phyloP scores from a whole-genome alignment of 2,113 vertebrate genomes.

The Lampris megalopsis region DNA sequence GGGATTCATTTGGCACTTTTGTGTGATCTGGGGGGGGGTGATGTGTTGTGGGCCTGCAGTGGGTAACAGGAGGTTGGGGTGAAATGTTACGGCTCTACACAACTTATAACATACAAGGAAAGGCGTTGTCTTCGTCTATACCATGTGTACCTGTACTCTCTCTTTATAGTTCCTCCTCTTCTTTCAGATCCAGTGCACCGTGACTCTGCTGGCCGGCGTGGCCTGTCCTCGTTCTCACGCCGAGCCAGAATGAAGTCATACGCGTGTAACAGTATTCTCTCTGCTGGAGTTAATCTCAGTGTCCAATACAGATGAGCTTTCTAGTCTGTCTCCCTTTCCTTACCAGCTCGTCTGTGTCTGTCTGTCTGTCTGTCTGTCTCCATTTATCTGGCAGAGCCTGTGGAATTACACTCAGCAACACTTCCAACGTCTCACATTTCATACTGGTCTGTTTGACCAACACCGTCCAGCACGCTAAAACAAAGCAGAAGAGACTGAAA shows the following conservation, averaged over 20 bases:
- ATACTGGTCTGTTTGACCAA: too few species aligned
- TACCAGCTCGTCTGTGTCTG: not conserved
- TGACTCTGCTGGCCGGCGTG: conserved; percentile 1
- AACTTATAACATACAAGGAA: too few species aligned
- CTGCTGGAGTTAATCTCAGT: not conserved
- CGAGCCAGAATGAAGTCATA: conserved; percentile 25
- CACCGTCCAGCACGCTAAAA: too few species aligned
- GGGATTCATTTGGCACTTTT: conserved; percentile 18
- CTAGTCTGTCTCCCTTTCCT: not conserved
- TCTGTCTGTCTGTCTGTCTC: not conserved
- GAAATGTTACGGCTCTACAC: too few species aligned
- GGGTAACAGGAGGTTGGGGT: too few species aligned
- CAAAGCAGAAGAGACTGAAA: too few species aligned
- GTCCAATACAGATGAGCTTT: not conserved
- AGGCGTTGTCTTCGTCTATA: too few species aligned
- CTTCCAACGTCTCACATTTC: too few species aligned
- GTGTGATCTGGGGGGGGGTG: conserved; percentile 9
- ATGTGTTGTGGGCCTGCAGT: too few species aligned
- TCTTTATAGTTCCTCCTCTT: conserved; percentile 18
- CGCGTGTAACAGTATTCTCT: conserved; percentile 37
- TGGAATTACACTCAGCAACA: not conserved
- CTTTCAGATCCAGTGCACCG: conserved; percentile 15
- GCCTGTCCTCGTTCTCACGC: not conserved
- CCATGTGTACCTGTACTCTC: not conserved
- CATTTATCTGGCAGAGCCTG: conserved; percentile 28